phyloP scores from a whole-genome alignment of 2,113 vertebrate species.

The Neopipo cinnamomea region DNA sequence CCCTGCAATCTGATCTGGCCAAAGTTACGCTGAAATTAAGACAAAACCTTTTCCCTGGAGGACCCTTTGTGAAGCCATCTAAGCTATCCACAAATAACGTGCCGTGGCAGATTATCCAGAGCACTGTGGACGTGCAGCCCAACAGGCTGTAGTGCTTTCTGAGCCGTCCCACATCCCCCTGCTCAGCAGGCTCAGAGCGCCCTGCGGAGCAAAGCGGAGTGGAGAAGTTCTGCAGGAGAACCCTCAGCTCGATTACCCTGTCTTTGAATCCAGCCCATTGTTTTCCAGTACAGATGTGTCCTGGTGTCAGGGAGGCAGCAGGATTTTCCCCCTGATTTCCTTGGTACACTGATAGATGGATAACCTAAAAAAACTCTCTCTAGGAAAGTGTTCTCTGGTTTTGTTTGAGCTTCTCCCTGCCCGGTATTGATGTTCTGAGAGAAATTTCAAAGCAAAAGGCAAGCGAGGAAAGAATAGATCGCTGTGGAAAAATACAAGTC shows the following conservation, averaged over 20 bases:
- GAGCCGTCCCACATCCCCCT: background rate
- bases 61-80: background rate
- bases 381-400: background rate
- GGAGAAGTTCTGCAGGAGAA: background rate
- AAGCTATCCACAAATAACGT: background rate
- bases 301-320: background rate
- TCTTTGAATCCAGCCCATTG: background rate
- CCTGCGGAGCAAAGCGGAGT: background rate
- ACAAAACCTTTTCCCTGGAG: background rate
- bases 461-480: background rate
- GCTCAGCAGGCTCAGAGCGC: background rate
- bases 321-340: background rate
- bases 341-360: background rate
- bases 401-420: background rate
- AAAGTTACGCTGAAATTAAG: background rate
- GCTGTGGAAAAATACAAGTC: background rate
- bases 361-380: background rate
- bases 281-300: background rate
- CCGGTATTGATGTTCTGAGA: background rate
- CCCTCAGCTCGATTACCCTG: background rate
- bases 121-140: background rate
- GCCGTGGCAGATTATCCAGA: background rate
- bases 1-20: background rate
- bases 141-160: slow-evolving; percentile 8
- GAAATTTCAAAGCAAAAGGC: background rate